Conservation (phyloP, 2,113 vertebrate genomes). For the Gasterosteus nipponicus region DNA sequence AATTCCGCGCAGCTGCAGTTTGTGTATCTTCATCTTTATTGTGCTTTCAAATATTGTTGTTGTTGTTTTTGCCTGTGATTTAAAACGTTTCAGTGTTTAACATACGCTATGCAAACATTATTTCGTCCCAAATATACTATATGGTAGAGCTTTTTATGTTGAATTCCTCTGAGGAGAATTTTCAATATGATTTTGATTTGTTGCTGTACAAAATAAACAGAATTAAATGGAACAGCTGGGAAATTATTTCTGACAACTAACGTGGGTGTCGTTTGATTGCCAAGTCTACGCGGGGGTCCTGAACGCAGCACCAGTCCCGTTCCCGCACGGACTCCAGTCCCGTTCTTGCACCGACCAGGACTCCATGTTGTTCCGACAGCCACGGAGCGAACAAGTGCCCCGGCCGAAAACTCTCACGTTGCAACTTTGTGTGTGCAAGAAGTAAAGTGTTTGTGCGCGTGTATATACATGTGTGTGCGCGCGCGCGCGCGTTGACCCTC, state of each 20-base stretch:
- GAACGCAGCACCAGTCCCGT: slow-evolving; percentile 50
- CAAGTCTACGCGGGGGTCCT: neutral
- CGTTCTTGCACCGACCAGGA: slow-evolving; percentile 57
- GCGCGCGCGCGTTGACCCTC: slow-evolving; percentile 62
- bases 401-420: slow-evolving; percentile 77
- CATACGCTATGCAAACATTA: neutral
- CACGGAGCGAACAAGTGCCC: slow-evolving; percentile 74
- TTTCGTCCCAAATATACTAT: too few species aligned
- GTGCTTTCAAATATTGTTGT: neutral
- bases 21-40: neutral
- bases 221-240: neutral
- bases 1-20: neutral
- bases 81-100: neutral
- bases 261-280: neutral
- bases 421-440: slow-evolving; percentile 66
- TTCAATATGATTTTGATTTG: too few species aligned
- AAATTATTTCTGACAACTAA: neutral
- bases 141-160: neutral
- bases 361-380: slow-evolving; percentile 84
- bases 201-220: too few species aligned
- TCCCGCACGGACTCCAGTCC: slow-evolving; percentile 53
- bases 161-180: too few species aligned
- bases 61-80: neutral
- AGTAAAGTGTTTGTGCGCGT: slow-evolving; percentile 57
- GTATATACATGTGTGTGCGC: slow-evolving; percentile 41